A percentile compares a stretch with the other conserved stretches of the same genome.
Conservation (phyloP, 2,888 invertebrate species). For the Drosophila borborema region DNA sequence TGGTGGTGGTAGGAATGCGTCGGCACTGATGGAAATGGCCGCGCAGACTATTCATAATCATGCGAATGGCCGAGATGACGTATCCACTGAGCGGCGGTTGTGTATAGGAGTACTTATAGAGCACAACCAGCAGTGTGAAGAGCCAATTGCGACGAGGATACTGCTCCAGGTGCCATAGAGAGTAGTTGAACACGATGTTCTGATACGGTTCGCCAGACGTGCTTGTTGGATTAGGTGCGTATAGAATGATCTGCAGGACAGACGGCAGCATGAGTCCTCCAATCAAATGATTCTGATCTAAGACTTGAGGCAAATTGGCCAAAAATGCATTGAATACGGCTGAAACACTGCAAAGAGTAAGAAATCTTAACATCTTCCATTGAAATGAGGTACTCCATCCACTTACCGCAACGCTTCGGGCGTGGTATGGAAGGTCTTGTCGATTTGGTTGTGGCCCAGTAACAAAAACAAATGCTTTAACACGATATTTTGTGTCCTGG, state of each 20-base stretch:
- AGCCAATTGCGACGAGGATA: constrained; percentile 96
- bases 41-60: constrained; percentile 94
- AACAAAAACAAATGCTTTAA: constrained; percentile 95
- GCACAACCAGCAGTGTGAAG: constrained; percentile 94
- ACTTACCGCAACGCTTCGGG: constrained; percentile 92
- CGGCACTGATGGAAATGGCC: constrained; percentile 93
- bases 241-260: constrained; percentile 92
- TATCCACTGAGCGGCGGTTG: constrained; percentile 89
- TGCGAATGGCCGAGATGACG: constrained; percentile 92
- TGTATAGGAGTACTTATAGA: constrained; percentile 96
- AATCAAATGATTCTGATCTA: constrained; percentile 98
- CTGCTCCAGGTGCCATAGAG: constrained; percentile 94
- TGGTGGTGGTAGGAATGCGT: constrained; percentile 92
- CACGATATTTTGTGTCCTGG: constrained; percentile 94
- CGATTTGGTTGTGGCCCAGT: constrained; percentile 96
- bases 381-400: neutral
- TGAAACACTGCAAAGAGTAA: constrained; percentile 88
- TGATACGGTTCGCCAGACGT: constrained; percentile 87
- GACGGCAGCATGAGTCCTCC: constrained; percentile 95
- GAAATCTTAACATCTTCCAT: too few relatives aligned
- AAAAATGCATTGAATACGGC: constrained; percentile 98
- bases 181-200: constrained; percentile 88
- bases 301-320: constrained; percentile 95
- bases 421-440: constrained; percentile 95
- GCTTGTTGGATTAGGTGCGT: constrained; percentile 92